These are phyloP conservation scores for Tor tambroides DNA, from an alignment of 2,113 vertebrate genomes.

Conservation along the genomic window DNA sequence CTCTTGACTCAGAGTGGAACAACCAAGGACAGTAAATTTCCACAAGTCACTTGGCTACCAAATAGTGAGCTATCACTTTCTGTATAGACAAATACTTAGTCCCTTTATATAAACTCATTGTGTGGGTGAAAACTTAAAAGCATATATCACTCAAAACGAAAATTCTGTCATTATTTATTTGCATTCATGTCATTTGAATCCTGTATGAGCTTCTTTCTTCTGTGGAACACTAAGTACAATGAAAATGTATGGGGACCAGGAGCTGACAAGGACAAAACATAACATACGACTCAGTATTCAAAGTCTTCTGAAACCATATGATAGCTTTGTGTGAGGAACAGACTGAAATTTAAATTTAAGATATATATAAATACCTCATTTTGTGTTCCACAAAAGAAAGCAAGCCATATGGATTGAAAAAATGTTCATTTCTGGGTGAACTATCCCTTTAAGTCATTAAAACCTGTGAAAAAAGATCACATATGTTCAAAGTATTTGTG, in stretches of 20 bases:
- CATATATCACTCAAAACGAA: not conserved
- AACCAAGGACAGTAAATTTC: not conserved
- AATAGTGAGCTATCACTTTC: not conserved
- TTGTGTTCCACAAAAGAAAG: not conserved
- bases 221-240: no score
- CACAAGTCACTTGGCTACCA: not conserved
- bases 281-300: no score
- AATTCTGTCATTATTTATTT: not conserved
- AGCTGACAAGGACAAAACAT: no score
- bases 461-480: not conserved
- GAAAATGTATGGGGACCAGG: no score
- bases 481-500: not conserved
- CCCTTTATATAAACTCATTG: not conserved
- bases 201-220: not conserved
- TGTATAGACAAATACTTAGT: not conserved
- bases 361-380: conserved; percentile 5
- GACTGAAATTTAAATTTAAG: no score
- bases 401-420: not conserved
- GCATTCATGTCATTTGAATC: not conserved
- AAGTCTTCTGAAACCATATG: no score
- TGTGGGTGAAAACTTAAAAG: not conserved
- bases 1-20: conserved; percentile 26
- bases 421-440: not conserved
- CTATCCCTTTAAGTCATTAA: not conserved
- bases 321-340: no score